These are phyloP conservation scores for Xanthia icteritia DNA, from an alignment of 2,888 invertebrate species.

Conservation along the genomic window DNA sequence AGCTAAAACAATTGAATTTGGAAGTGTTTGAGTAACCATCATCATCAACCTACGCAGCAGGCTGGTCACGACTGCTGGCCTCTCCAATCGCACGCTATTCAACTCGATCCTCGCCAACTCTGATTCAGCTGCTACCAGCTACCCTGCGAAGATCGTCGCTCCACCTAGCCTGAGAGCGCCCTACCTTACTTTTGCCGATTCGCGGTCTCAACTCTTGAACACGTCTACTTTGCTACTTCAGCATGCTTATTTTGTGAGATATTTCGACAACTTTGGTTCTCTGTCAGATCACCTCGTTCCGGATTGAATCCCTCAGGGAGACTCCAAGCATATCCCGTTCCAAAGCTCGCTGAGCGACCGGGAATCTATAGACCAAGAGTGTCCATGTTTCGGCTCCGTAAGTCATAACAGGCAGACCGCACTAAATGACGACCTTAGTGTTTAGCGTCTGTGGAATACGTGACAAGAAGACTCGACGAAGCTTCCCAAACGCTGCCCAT, in stretches of 20 bases:
- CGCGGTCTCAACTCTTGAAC: not conserved
- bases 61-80: not conserved
- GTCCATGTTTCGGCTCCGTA: not conserved
- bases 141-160: not conserved
- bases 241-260: not conserved
- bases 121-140: not conserved
- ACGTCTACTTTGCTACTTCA: not conserved
- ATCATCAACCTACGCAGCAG: not conserved
- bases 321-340: not conserved
- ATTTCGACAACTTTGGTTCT: not conserved
- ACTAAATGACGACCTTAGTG: not conserved
- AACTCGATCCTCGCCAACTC: not conserved
- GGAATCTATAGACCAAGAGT: not conserved
- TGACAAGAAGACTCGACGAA: not conserved
- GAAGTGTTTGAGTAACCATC: not conserved
- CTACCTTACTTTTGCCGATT: not conserved
- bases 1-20: not conserved
- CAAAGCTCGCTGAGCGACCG: not conserved
- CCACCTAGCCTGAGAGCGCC: not conserved
- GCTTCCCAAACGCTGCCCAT: not conserved
- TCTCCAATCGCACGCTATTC: not conserved
- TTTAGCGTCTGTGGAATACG: not conserved
- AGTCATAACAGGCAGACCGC: not conserved
- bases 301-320: not conserved
- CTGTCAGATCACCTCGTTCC: not conserved